Evolutionary conservation across 2,888 invertebrate species (phyloP).

Genomic region (Euzetes globulus): DNA sequence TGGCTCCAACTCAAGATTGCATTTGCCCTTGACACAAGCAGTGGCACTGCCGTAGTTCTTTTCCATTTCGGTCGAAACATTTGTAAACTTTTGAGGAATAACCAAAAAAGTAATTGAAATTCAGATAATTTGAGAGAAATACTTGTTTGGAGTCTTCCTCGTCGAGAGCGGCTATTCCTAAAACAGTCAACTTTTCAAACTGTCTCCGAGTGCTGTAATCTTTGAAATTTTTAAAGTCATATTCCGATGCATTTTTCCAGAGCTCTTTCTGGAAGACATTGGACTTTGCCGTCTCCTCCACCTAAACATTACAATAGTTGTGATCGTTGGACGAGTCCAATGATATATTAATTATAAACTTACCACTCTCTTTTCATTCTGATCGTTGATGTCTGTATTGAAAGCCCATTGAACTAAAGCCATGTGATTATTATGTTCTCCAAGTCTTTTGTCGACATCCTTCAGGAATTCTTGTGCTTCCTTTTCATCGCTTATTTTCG

Average conservation of each 20-base stretch:
- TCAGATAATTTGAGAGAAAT: neutral
- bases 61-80: conserved; percentile 30
- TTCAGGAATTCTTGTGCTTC: conserved; percentile 3
- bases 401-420: neutral
- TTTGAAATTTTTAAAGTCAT: conserved; percentile 64
- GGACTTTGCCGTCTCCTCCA: conserved; percentile 42
- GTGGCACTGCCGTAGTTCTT: conserved; percentile 23
- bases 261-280: conserved; percentile 61
- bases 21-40: conserved; percentile 23
- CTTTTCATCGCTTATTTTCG: conserved; percentile 6
- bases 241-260: conserved; percentile 66
- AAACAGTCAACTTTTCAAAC: conserved; percentile 35
- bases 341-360: neutral
- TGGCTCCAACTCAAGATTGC: conserved; percentile 29
- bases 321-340: neutral
- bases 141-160: conserved; percentile 16
- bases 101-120: neutral
- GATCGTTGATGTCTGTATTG: conserved; percentile 1
- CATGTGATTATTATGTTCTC: neutral
- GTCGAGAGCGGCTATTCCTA: conserved; percentile 34
- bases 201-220: conserved; percentile 49
- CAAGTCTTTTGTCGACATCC: neutral
- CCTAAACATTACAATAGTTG: conserved; percentile 38
- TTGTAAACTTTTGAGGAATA: conserved; percentile 18
- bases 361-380: neutral